Base-by-base conservation (phyloP, 2,113 vertebrate species). In the Pelodiscus sinensis region DNA sequence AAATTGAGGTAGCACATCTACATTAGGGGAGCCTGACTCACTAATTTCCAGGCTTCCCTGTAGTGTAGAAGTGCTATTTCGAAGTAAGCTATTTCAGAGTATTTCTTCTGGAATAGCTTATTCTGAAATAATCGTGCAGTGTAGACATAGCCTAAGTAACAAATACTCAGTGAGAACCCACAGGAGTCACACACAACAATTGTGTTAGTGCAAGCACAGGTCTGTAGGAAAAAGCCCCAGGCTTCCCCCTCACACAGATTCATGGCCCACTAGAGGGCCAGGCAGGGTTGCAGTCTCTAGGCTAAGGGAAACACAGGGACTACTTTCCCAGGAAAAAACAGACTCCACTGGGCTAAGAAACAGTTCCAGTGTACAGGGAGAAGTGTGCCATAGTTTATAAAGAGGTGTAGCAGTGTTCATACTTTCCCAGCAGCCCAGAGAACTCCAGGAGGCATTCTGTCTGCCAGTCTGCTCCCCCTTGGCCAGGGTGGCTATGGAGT, bases 291-390 rank as follows among this genome's bases (percentile, higher is more conserved):
- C 44, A 44, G 44, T 44, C 44, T 44, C 44, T 44, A 6, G 44
- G n/a, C 35, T 38, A 73, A 6, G 15, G 9, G 4, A 16, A 65
- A 50, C 50, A 79, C 51, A n/a, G 31, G 14, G 8, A 2, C 11
- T 2, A 54, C 24, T 25, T 73, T 29, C 57, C 5, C 13, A 44
- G 50, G 1, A 31, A 27, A n/a, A 15, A 29, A 2, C n/a, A 79
- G 1, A 38, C 58, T 55, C 10, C 12, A 16, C 57, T 52, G 51
- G 27, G 5, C 38, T 8, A 2, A 73, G 27, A 38, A 51, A 31
- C 19, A 9, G 19, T 44, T 24, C 8, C 52, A 16, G 24, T 0
- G 12, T 68, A 22, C 38, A 10, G 3, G 1, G 12, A 31, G 82
- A 68, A 9, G 31, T 68, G 19, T 68, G 65, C 22, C 10, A 5